phyloP scores from a whole-genome alignment of 2,888 invertebrate genomes.

The Carcina quercana region DNA sequence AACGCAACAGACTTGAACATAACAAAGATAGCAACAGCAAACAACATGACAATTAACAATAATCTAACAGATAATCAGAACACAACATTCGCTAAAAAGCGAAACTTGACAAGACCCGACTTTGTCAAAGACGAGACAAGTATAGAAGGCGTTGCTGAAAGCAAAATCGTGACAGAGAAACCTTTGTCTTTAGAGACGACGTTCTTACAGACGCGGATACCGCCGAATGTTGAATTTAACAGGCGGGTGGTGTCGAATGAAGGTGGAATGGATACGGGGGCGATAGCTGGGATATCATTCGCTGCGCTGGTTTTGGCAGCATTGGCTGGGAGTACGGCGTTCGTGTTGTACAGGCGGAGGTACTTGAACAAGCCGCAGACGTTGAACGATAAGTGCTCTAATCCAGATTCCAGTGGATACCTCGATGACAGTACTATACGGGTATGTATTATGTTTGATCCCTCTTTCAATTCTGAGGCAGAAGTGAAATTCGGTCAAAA shows the following conservation, averaged over 20 bases:
- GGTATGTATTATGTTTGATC: constrained; percentile 67
- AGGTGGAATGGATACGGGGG: constrained; percentile 71
- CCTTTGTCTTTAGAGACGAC: constrained; percentile 60
- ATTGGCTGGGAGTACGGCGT: constrained; percentile 77
- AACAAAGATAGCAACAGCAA: constrained; percentile 4
- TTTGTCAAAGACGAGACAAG: constrained; percentile 46
- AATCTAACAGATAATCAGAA: constrained; percentile 47
- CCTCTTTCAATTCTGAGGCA: no score
- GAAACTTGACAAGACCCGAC: constrained; percentile 50
- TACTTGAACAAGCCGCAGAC: constrained; percentile 89
- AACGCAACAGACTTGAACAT: constrained; percentile 22
- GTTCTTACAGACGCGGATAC: constrained; percentile 56
- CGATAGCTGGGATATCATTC: constrained; percentile 81
- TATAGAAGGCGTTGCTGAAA: constrained; percentile 45
- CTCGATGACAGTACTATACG: constrained; percentile 90
- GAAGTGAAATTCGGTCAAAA: no score
- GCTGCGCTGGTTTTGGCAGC: constrained; percentile 78
- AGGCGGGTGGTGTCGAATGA: constrained; percentile 50
- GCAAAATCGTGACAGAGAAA: constrained; percentile 60
- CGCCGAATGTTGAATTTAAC: constrained; percentile 57
- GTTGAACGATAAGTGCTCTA: constrained; percentile 86
- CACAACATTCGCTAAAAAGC: constrained; percentile 39
- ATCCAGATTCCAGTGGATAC: constrained; percentile 90
- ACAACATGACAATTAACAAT: constrained; percentile 26
- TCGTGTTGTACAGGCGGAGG: constrained; percentile 80